phyloP scores from a whole-genome alignment of 2,888 invertebrate genomes.

The Agonum fuliginosum region DNA sequence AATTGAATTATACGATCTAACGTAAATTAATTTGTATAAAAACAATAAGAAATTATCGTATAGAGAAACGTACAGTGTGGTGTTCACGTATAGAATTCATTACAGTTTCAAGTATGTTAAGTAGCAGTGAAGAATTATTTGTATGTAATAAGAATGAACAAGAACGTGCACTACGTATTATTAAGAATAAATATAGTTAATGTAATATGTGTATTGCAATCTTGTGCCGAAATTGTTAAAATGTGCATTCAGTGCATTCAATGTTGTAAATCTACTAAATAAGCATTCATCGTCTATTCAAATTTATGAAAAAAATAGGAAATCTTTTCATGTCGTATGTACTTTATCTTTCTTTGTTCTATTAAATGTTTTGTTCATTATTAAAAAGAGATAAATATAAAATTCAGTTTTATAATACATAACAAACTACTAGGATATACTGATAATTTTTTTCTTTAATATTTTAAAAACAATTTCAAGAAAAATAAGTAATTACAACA shows the following conservation, averaged over 20 bases:
- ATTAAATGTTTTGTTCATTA: neutral
- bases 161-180: slow-evolving; percentile 26
- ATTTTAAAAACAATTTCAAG: neutral
- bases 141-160: slow-evolving; percentile 22
- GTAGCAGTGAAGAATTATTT: neutral
- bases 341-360: neutral
- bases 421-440: too few relatives aligned
- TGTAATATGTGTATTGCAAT: slow-evolving; percentile 37
- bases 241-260: slow-evolving; percentile 34
- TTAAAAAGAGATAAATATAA: too few relatives aligned
- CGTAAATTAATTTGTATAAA: neutral
- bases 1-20: neutral
- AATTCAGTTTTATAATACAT: too few relatives aligned
- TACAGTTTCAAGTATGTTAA: slow-evolving; percentile 1
- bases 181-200: slow-evolving; percentile 29
- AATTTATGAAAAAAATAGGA: neutral
- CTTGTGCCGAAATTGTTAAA: slow-evolving; percentile 37
- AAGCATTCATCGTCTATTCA: neutral
- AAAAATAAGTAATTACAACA: neutral
- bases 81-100: neutral
- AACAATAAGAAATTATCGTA: slow-evolving; percentile 1
- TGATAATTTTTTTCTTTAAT: too few relatives aligned
- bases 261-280: slow-evolving; percentile 16
- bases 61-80: neutral
- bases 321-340: neutral